Percentiles rank a stretch among this genome's conserved stretches.
Evolutionary conservation across 2,888 invertebrate species (phyloP).

Genomic region (Pelosia muscerda): DNA sequence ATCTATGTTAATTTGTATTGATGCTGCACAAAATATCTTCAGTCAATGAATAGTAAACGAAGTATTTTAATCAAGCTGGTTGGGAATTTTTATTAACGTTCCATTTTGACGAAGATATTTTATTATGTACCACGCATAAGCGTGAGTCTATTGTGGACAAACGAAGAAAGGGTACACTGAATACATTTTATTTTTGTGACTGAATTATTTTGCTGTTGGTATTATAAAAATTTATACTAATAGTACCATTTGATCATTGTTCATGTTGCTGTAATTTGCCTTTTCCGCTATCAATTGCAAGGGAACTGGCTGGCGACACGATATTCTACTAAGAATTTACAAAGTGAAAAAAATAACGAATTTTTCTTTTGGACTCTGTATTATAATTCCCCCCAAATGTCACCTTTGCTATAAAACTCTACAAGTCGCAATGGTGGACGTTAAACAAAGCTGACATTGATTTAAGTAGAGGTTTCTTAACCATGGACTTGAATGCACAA

Average conservation of each 20-base stretch:
- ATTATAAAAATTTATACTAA: not conserved
- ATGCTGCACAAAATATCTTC: not conserved
- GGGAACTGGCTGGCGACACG: not conserved
- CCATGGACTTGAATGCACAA: no score
- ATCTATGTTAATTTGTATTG: no score
- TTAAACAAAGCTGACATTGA: constrained; percentile 1
- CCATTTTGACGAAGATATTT: not conserved
- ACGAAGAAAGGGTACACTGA: not conserved
- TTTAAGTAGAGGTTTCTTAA: not conserved
- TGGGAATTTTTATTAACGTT: not conserved
- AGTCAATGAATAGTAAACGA: not conserved
- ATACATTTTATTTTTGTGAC: not conserved
- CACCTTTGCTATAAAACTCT: not conserved
- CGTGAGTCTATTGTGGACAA: constrained; percentile 6
- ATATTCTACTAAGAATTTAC: not conserved
- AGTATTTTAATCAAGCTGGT: not conserved
- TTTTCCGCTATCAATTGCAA: not conserved
- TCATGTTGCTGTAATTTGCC: not conserved
- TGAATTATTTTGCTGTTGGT: not conserved
- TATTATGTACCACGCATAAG: not conserved
- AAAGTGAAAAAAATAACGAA: not conserved
- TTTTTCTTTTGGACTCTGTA: not conserved
- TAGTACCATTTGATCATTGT: not conserved
- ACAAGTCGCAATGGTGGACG: not conserved
- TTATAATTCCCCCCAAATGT: not conserved